These are phyloP conservation scores for Notamacropus eugenii DNA, from an alignment of 2,797 vertebrate genomes.

Conservation along the genomic window DNA sequence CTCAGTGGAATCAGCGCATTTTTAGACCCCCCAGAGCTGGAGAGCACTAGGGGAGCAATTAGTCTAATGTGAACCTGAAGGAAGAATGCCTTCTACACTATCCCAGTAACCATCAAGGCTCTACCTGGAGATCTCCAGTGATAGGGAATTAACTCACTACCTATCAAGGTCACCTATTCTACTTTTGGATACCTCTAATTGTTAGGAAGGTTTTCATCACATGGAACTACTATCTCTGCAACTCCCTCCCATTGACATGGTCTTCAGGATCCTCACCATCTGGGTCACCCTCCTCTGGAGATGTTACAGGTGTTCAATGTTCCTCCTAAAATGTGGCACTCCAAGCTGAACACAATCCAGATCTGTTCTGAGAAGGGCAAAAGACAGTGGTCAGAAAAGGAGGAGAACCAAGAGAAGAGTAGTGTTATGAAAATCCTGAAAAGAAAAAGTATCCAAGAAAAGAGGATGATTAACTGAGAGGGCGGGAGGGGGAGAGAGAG, in stretches of 20 bases:
- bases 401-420: background rate
- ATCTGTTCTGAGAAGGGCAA: background rate
- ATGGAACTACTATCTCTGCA: background rate
- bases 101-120: background rate
- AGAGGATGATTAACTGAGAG: background rate
- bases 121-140: background rate
- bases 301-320: background rate
- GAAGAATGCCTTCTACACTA: background rate
- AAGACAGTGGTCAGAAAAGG: background rate
- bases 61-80: background rate
- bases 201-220: background rate
- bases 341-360: background rate
- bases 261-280: background rate
- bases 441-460: background rate
- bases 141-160: background rate
- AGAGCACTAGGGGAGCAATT: background rate
- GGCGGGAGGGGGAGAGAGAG: rapidly evolving
- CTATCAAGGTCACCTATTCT: background rate
- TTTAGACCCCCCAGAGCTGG: background rate
- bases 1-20: background rate
- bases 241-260: background rate
- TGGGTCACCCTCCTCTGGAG: background rate
- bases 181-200: background rate
- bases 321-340: background rate
- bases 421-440: background rate